Evolutionary conservation across 2,888 invertebrate species (phyloP), one percentile per base, ranked within the genome.

Genomic region (Psylliodes chrysocephalus): DNA sequence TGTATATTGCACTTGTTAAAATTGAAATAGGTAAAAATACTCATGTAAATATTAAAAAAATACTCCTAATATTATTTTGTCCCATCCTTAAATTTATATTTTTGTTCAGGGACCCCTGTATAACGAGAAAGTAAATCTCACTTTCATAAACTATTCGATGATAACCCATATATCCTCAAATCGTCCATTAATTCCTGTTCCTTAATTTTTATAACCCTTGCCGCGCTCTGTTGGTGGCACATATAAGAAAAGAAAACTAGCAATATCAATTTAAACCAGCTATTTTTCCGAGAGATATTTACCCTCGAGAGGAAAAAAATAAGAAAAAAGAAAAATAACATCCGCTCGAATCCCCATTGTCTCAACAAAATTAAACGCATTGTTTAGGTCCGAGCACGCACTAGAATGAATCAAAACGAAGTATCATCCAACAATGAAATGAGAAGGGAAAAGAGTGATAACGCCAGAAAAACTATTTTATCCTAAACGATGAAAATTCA

Each of bases 401-500:
- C 42, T 5, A 18, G 28, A 63, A 63, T 60, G 60, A 49, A 64
- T 60, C 54, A 49, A 55, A 63, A 60, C 49, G 47, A 51, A 60
- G 35, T 55, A 53, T 49, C 38, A 19, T 49, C 47, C 60, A 15
- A 49, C 51, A 64, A 55, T 18, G 60, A 44, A 64, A 64, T 44
- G 60, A 47, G 44, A 60, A 56, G 25, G 33, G 38, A 64, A 60
- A 60, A 47, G 60, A 60, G 63, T 60, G 59, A 64, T 64, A 64
- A 64, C 54, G 51, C 47, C 57, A 30, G 18, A 59, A 66, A 61
- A 66, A 68, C 68, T 66, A 64, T 66, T 66, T 63, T 54, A 55
- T 60, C 63, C 60, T 60, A 51, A 62, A 60, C 68, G 64, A 68
- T 68, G 66, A 68, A 66, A 68, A 68, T 68, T 68, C 68, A 68